These are phyloP conservation scores for Picathartes gymnocephalus DNA, from an alignment of 2,113 vertebrate species.

Conservation along the genomic window DNA sequence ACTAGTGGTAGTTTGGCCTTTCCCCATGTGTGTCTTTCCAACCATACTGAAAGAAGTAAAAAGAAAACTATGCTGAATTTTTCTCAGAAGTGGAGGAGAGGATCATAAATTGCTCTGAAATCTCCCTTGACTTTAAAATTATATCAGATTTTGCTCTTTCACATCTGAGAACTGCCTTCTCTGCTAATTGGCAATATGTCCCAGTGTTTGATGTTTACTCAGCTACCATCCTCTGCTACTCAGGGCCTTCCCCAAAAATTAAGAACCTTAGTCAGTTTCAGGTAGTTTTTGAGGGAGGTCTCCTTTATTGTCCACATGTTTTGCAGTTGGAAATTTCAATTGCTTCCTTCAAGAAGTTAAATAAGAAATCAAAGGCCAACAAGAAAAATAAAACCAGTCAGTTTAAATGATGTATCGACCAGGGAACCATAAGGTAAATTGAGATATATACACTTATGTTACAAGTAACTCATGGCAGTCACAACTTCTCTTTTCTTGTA, in stretches of 20 bases:
- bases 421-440: conserved; percentile 31
- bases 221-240: neutral
- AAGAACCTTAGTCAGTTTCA: neutral
- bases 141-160: neutral
- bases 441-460: neutral
- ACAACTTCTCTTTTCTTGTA: neutral
- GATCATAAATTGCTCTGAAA: neutral
- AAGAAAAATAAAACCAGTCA: conserved; percentile 40
- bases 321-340: neutral
- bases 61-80: neutral
- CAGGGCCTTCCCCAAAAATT: neutral
- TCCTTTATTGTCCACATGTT: neutral
- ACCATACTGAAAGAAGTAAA: neutral
- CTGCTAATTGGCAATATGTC: neutral
- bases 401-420: conserved; percentile 39
- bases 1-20: neutral
- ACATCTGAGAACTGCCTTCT: neutral
- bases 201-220: neutral
- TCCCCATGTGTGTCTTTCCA: neutral
- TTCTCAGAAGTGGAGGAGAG: neutral
- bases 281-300: neutral
- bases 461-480: neutral
- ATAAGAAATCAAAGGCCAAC: conserved; percentile 41
- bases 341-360: conserved; percentile 24
- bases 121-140: neutral